Conservation (phyloP, 2,888 invertebrate species). For the Lymantria monacha region DNA sequence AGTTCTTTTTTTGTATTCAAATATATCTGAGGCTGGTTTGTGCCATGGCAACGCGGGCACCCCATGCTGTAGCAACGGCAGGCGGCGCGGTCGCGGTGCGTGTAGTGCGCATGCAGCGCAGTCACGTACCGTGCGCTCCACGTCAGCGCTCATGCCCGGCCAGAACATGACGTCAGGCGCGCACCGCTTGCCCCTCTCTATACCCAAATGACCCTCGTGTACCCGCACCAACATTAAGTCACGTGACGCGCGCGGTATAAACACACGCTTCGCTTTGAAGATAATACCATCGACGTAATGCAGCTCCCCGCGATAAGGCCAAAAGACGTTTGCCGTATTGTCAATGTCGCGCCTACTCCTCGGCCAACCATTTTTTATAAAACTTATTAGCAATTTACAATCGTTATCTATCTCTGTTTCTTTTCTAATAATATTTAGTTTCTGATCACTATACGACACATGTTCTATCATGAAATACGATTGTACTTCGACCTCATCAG, state of each 20-base stretch:
- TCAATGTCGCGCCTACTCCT: background rate
- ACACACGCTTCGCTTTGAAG: background rate
- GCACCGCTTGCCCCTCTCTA: slow-evolving; percentile 1
- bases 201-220: background rate
- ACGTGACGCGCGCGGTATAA: background rate
- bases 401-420: background rate
- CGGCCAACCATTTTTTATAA: background rate
- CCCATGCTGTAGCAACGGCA: background rate
- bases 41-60: too few relatives aligned
- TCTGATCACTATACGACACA: too few relatives aligned
- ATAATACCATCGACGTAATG: background rate
- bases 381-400: background rate
- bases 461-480: too few relatives aligned
- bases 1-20: background rate
- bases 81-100: background rate
- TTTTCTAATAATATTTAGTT: background rate
- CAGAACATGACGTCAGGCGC: background rate
- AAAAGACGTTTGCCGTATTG: background rate
- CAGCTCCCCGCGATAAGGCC: background rate
- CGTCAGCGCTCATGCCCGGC: background rate
- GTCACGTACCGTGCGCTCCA: background rate
- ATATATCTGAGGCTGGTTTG: too few relatives aligned
- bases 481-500: too few relatives aligned
- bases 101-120: background rate
- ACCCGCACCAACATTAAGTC: too few relatives aligned